Base-by-base conservation (phyloP, 1,140 invertebrate genomes). In the Diprion similis region DNA sequence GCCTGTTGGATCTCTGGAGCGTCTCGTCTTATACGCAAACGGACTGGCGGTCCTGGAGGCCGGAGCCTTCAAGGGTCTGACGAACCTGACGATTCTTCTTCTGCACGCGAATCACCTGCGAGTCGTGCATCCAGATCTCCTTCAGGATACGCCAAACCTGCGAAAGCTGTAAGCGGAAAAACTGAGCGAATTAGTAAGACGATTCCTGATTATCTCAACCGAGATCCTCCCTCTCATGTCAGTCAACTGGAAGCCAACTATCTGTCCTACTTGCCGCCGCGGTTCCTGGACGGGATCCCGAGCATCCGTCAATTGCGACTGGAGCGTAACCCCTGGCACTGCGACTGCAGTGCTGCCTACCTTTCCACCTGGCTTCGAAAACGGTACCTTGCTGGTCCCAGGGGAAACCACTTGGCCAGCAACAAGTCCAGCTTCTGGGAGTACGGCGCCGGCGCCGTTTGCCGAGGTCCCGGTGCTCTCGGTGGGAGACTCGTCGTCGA, bases 281-380 rank as follows among this genome's bases (percentile, higher is more conserved):
- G 93, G 17, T 90, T 92, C 1, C 85, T 96, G 24, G 93, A 95
- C 77, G 89, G 89, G 18, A 86, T 94, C 68, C 87, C 90, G 0
- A 90, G 91, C 48, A 86, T 96, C 65, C 87, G 91, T 6, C 92
- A 94, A 70, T 89, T 96, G 0, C 94, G 95, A 82, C 84, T 96
- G 18, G 92, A 92, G 1, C 93, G 93, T 77, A 96, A 96, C 86
- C 94, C 94, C 0, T 96, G 95, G 95, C 93, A 95, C 80, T 96
- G 95, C 78, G 94, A 96, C 81, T 96, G 95, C 80, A 91, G 91
- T 64, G 92, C 93, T 9, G 86, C 94, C 0, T 96, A 96, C 82
- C 89, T 96, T 71, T 90, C 92, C 0, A 87, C 86, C 84, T 94
- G 91, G 90, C 86, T 91, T 18, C 78, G 79, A 19, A 82, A 78